Evolutionary conservation across 2,113 vertebrate species (phyloP).

Genomic region (Gavia stellata): DNA sequence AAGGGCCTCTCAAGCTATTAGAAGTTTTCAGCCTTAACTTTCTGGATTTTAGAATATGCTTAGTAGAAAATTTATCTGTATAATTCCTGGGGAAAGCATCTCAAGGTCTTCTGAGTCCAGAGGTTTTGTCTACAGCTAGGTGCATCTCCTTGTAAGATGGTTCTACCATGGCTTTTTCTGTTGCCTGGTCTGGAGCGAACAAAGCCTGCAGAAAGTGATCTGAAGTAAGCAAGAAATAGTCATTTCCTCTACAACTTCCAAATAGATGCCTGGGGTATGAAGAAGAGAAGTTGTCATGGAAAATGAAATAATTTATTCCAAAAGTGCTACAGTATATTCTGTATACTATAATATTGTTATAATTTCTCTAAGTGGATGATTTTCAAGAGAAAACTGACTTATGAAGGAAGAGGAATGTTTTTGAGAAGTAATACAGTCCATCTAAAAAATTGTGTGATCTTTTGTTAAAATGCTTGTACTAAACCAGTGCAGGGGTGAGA

Average conservation of each 20-base stretch:
- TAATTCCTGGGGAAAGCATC: not conserved
- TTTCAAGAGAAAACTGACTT: not conserved
- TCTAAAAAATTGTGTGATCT: not conserved
- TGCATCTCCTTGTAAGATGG: not conserved
- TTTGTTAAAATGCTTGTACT: not conserved
- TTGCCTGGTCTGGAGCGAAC: not conserved
- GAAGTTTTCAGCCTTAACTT: not conserved
- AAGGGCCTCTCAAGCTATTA: not conserved
- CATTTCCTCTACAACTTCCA: not conserved
- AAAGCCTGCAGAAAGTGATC: not conserved
- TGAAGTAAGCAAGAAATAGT: not conserved
- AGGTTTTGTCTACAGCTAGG: not conserved
- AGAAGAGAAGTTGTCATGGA: not conserved
- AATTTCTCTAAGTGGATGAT: not conserved
- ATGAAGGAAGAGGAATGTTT: not conserved
- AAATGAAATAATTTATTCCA: not conserved
- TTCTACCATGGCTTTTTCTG: not conserved
- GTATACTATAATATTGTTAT: not conserved
- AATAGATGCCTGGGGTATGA: not conserved
- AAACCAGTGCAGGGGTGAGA: not conserved
- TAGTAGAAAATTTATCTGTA: not conserved
- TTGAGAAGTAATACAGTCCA: not conserved
- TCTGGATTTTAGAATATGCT: not conserved
- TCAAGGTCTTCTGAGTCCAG: not conserved
- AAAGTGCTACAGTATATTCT: not conserved